A percentile compares a stretch with the other conserved stretches of the same genome.
phyloP scores from a whole-genome alignment of 2,797 vertebrate species.

The Sparidentex hasta region DNA sequence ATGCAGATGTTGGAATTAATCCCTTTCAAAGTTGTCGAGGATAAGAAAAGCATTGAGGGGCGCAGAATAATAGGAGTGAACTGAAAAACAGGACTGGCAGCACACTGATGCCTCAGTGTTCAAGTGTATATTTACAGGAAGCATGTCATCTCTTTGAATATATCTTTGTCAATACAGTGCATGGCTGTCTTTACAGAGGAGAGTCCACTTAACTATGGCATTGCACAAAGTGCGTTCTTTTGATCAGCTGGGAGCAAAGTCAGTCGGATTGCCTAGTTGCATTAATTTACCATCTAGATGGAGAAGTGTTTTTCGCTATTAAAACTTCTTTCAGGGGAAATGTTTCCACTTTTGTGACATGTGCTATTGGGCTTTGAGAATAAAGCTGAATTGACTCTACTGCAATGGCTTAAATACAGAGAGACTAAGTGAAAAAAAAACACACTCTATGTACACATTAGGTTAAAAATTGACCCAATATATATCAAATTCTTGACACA shows the following conservation, averaged over 20 bases:
- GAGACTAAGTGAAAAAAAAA: neutral
- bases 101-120: neutral
- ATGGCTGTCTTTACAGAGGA: slow-evolving; percentile 14
- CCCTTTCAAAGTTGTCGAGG: neutral
- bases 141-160: neutral
- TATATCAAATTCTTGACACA: neutral
- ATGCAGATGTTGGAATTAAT: neutral
- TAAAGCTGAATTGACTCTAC: neutral
- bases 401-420: neutral
- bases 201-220: slow-evolving; percentile 2
- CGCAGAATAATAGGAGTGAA: neutral
- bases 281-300: neutral
- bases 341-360: neutral
- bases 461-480: neutral
- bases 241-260: slow-evolving; percentile 29
- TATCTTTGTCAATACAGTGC: slow-evolving; percentile 3
- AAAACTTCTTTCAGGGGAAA: neutral
- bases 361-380: neutral
- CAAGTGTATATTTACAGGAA: neutral
- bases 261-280: neutral
- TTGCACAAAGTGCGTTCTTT: slow-evolving; percentile 1
- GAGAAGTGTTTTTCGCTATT: neutral
- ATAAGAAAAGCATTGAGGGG: neutral
- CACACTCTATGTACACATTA: neutral
- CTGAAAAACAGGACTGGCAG: neutral